A percentile compares a stretch with the other conserved stretches of the same genome.
phyloP scores from a whole-genome alignment of 2,113 vertebrate genomes.

The Cnemophilus loriae region DNA sequence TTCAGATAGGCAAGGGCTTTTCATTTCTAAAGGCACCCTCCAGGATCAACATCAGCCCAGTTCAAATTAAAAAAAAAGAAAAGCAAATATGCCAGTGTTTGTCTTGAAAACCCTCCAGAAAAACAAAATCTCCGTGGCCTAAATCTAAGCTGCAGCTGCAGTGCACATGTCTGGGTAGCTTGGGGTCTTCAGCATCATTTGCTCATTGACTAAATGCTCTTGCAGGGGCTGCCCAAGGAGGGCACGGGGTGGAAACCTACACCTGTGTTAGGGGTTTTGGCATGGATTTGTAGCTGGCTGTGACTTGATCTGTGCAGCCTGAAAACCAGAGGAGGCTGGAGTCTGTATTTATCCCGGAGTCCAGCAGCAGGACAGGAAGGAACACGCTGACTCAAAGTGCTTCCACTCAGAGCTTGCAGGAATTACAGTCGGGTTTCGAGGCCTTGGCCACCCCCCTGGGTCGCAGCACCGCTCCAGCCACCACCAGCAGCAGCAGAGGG shows the following conservation, averaged over 20 bases:
- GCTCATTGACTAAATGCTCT: not conserved
- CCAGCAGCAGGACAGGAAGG: not conserved
- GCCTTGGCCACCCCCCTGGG: not conserved
- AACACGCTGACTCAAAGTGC: accelerated
- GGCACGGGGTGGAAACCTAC: not conserved
- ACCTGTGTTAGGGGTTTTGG: not conserved
- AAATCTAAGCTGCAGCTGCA: slow-evolving; percentile 1
- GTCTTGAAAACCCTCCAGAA: not conserved
- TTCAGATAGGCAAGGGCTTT: not conserved
- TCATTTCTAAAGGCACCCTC: not conserved
- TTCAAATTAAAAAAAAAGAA: not conserved
- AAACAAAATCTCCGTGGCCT: not conserved
- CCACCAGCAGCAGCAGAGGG: not conserved
- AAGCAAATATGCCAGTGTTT: not conserved
- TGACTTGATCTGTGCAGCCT: not conserved
- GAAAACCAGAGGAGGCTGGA: not conserved
- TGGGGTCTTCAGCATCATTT: not conserved
- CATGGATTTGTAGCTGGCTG: not conserved
- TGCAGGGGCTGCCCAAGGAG: not conserved
- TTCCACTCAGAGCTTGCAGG: not conserved
- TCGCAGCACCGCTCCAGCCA: not conserved
- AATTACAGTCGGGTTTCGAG: accelerated
- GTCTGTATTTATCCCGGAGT: not conserved
- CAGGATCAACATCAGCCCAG: not conserved
- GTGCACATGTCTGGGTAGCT: not conserved